phyloP scores from a whole-genome alignment of 2,797 vertebrate species.

The Capromys pilorides region DNA sequence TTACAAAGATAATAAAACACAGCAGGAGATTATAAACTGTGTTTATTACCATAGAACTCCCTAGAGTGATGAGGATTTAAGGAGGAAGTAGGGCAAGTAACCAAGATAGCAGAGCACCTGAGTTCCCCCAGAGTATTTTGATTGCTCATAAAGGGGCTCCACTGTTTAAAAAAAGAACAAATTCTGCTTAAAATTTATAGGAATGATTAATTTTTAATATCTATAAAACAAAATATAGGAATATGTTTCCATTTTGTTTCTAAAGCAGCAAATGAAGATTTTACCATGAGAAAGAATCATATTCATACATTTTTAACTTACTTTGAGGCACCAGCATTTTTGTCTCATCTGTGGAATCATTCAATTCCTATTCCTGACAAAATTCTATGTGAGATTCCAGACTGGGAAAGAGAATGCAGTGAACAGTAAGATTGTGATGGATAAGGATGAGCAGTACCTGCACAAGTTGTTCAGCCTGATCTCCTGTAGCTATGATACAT shows the following conservation, averaged over 20 bases:
- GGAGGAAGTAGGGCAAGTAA: not conserved
- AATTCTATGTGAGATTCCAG: not conserved
- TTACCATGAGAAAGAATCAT: not conserved
- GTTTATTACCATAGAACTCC: not conserved
- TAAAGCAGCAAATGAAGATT: not conserved
- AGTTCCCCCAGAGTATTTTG: not conserved
- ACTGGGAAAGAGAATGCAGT: not conserved
- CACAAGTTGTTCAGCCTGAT: too few relatives aligned
- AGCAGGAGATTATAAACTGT: not conserved
- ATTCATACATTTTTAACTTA: not conserved
- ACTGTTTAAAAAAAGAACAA: not conserved
- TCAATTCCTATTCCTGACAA: not conserved
- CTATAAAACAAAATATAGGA: not conserved
- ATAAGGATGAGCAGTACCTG: too few relatives aligned
- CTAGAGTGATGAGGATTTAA: not conserved
- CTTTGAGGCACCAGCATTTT: not conserved
- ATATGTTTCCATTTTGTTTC: not conserved
- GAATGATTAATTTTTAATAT: not conserved
- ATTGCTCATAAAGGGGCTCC: not conserved
- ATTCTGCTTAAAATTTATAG: not conserved
- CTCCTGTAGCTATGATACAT: not conserved
- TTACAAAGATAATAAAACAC: not conserved
- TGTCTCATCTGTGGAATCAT: not conserved
- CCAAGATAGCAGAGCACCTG: not conserved
- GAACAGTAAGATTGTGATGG: not conserved